Percentiles rank a stretch among this genome's conserved stretches.
Conservation (phyloP, 2,797 vertebrate genomes). For the Hydrolagus colliei region DNA sequence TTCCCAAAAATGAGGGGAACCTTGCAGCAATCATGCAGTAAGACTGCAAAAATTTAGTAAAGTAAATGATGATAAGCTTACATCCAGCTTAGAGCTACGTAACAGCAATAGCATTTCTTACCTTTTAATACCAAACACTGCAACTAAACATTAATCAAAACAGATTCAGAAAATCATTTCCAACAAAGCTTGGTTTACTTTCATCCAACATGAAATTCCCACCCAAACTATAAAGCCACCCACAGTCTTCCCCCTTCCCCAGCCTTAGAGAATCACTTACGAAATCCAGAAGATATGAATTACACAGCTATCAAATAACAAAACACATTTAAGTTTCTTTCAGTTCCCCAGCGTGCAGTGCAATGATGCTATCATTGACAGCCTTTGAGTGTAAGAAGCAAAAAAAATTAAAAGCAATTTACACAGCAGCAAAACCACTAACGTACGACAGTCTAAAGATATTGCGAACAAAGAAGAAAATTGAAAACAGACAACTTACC, state of each 20-base stretch:
- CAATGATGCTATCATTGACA: not conserved
- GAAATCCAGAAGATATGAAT: not conserved
- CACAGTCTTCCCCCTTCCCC: not conserved
- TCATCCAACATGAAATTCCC: not conserved
- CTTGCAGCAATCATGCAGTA: not conserved
- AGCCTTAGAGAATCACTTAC: not conserved
- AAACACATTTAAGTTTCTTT: not conserved
- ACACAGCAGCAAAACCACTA: not conserved
- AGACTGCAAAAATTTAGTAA: not conserved
- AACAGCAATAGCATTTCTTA: not conserved
- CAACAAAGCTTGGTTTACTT: not conserved
- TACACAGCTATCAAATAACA: not conserved
- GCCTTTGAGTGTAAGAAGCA: not conserved
- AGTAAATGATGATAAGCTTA: too few relatives aligned
- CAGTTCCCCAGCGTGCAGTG: not conserved
- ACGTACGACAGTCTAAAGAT: not conserved
- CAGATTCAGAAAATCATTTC: not conserved
- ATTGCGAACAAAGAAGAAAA: not conserved
- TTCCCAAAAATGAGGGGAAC: not conserved
- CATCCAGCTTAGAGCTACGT: too few relatives aligned
- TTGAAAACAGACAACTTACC: constrained; percentile 19
- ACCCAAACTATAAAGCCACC: too few relatives aligned
- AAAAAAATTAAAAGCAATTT: not conserved
- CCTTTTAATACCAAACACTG: not conserved
- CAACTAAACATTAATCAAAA: not conserved